Base-by-base conservation (phyloP, 2,113 vertebrate species). In the Menura novaehollandiae region DNA sequence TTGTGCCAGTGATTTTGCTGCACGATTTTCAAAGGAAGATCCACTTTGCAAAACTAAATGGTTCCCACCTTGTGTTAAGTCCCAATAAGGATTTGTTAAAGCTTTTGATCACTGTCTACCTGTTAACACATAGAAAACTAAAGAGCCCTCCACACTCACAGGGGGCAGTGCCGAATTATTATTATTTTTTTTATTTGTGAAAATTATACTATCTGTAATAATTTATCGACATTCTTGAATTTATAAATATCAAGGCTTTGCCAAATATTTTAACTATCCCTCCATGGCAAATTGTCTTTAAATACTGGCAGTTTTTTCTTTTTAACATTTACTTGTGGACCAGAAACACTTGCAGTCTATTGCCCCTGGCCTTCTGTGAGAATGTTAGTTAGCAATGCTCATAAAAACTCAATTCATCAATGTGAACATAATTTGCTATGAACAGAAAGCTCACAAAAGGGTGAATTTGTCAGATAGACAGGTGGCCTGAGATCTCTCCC, bases 331-430 rank as follows among this genome's bases (percentile, higher is more conserved):
- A 98, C 98, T 98, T 98, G 97, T 98, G 97, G 98, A 98, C 98
- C 98, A 98, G 98, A 98, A 98, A 98, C 97, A 98, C 98, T 98
- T 98, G 96, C 98, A 98, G 98, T 98, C 98, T 98, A 98, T 98
- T 99, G 98, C 98, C 98, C 98, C 98, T 98, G 98, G 99, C 99
- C 98, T 98, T 94, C 98, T 97, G 97, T 98, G 98, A 99, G 98
- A 99, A 98, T 99, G 98, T 99, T 99, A 99, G 98, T 99, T 99
- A 99, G 99, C 98, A 98, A 98, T 98, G 98, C 99, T 99, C 99
- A 98, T 99, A 99, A 99, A 99, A 99, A 99, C 99, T 99, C 99
- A 99, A 99, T 99, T 99, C 99, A 99, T 99, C 99, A 99, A 99
- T 99, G 98, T 98, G 98, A 99, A 99, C 98, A 99, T 99, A 99